Base-by-base conservation (phyloP, 1,140 invertebrate genomes). In the Ganaspis sp. region DNA sequence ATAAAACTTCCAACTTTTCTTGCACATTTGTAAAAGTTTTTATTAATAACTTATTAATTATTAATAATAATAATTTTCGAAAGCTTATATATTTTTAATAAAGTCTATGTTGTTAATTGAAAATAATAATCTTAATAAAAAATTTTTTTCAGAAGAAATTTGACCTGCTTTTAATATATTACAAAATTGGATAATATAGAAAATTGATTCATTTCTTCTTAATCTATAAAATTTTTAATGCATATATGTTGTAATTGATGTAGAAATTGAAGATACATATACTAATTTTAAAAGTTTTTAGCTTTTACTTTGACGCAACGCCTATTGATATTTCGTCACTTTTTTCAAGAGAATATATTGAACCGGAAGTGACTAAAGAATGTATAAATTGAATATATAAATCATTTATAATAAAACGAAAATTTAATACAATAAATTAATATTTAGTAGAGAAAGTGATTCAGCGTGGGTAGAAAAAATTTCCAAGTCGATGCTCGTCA, bases 301-400 rank as follows among this genome's bases (percentile, higher is more conserved):
- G n/a, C n/a, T 49, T 49, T 49, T 49, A 49, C 45, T 49, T 49
- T 49, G n/a, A 49, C 45, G 45, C 45, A 49, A 49, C 15, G 42
- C n/a, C 0, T 49, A 49, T 49, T 49, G 45, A 49, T 49, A 49
- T n/a, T 49, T 49, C 45, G 17, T 49, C 12, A 49, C n/a, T 49
- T 49, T 49, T 15, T 5, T 49, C 38, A 8, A 49, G n/a, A 49
- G 45, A 8, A 49, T 49, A 49, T 17, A 15, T 17, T 49, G n/a
- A 49, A 49, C 45, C 12, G 12, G 45, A 49, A 40, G 17, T 49
- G 45, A 49, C 45, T 49, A 49, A 17, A 49, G 45, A 49, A 17
- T 49, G n/a, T 5, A 49, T 49, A 17, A 49, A 49, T 17, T 15
- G 29, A 3, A 34, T 34, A 34, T 49, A 49, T 17, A 17, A 49